Base-by-base conservation (phyloP, 2,113 vertebrate species). In the Pachypanchax playfairii region DNA sequence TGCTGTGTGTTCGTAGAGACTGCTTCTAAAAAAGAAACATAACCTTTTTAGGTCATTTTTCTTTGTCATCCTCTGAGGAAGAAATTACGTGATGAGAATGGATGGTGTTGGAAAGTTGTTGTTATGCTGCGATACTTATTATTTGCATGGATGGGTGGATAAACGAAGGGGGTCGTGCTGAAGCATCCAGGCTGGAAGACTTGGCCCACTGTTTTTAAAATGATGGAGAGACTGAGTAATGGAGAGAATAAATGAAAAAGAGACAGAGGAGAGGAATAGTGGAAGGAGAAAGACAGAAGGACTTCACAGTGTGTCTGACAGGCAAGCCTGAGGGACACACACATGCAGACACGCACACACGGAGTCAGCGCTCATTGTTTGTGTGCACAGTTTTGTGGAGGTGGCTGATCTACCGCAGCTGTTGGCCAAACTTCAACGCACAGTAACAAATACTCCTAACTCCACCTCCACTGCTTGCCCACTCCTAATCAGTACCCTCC, bases 291-390 rank as follows among this genome's bases (percentile, higher is more conserved):
- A 80, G 67, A 53, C 71, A 60, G 71, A 70, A 48, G 75, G 73
- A 78, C 83, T 87, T 88, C 85, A 86, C 77, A 87, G 75, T 68
- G 53, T 83, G 72, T 81, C 83, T 85, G 74, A 83, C 60, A 68
- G 87, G 77, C 81, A 76, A 55, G 83, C 83, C 83, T 77, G 67
- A 76, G 82, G 85, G 65, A 81, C 73, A 68, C 63, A 49, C 69
- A 72, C 50, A 53, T 33, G 55, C 17, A 49, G 28, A 42, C 53
- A 54, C 63, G 59, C 51, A 44, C 36, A 47, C 53, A 54, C 55
- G 36, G 4, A 77, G 57, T 71, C 57, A 58, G 44, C 8, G 20
- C 56, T 70, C 63, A n/a, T n/a, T 70, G 58, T 82, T 68, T 76
- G 50, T 70, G 65, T 71, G 55, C 1, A 22, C 44, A 74, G 24